These are phyloP conservation scores for Apeira syringaria DNA, from an alignment of 2,888 invertebrate species.

Conservation along the genomic window DNA sequence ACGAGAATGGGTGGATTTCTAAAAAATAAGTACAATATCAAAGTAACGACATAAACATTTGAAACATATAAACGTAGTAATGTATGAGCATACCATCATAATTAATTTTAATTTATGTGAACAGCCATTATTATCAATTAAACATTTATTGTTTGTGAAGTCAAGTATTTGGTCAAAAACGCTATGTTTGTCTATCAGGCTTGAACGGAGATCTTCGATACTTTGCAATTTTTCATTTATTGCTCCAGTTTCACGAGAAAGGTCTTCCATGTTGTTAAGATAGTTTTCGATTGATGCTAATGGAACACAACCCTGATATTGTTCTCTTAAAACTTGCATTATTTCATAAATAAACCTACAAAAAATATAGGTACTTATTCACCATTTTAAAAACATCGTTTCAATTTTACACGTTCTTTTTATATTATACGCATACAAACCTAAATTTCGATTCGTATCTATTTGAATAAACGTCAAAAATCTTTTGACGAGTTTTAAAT, in stretches of 20 bases:
- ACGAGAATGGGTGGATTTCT: conserved; percentile 57
- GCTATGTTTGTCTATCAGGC: conserved; percentile 62
- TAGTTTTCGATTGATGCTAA: conserved; percentile 63
- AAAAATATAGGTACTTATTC: background rate
- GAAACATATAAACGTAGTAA: too few species aligned
- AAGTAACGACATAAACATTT: too few species aligned
- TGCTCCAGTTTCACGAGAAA: conserved; percentile 51
- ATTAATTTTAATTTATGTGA: conserved; percentile 60
- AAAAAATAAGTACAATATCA: too few species aligned
- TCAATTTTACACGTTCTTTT: too few species aligned
- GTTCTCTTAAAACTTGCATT: conserved; percentile 62
- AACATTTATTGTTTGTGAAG: conserved; percentile 56
- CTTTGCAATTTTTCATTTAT: conserved; percentile 60
- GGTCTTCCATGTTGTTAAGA: conserved; percentile 56
- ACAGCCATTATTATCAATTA: conserved; percentile 55
- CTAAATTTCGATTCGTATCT: conserved; percentile 69
- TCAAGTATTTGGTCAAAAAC: conserved; percentile 67
- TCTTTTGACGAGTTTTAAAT: conserved; percentile 60
- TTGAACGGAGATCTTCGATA: conserved; percentile 62
- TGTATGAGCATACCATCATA: conserved; percentile 53
- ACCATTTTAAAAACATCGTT: too few species aligned
- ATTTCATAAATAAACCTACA: conserved; percentile 64
- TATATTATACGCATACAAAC: conserved; percentile 36
- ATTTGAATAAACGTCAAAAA: conserved; percentile 65
- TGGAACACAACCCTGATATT: conserved; percentile 72